Base-by-base conservation (phyloP, 2,113 vertebrate species). In the Ceratotherium simum region DNA sequence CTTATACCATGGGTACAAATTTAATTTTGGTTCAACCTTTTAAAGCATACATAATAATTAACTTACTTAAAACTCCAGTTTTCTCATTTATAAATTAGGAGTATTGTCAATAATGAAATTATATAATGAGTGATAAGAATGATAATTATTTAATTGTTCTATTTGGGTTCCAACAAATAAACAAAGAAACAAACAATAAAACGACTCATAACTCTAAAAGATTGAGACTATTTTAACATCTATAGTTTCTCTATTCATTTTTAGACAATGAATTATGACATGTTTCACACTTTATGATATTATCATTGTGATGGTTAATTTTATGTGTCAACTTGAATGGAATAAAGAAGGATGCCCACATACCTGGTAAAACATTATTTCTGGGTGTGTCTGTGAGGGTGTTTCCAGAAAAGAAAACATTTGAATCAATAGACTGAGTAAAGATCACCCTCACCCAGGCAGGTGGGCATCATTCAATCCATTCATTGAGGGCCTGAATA, bases 21-120 rank as follows among this genome's bases (percentile, higher is more conserved):
- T 94, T 86, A 70, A 72, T 78, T 82, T 87, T 64, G 75, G 2
- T 62, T 70, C 75, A 51, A 60, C 0, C 0, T 70, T 67, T 91
- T 79, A 70, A 96, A 91, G 11, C 21, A 70, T 7, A 67, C 29
- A 48, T 56, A 60, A 73, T 20, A 70, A 54, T n/a, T 87, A 58
- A 48, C 33, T 75, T 84, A 75, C 23, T 65, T 69, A 76, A 39
- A 95, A 39, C 1, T 16, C 11, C 0, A 48, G 0, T 76, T 51
- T 89, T 20, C 21, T 95, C 56, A 54, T 75, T 93, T 91, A 82
- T 51, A 76, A 96, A 64, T 89, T 92, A 84, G 20, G 2, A 11
- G 2, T 21, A 83, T 54, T 33, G 16, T 54, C 23, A 82, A 79
- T 46, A 86, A 62, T 56, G 11, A 62, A 58, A 46, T 84, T 20